phyloP scores from a whole-genome alignment of 2,888 invertebrate genomes.

The Hydraecia micacea region DNA sequence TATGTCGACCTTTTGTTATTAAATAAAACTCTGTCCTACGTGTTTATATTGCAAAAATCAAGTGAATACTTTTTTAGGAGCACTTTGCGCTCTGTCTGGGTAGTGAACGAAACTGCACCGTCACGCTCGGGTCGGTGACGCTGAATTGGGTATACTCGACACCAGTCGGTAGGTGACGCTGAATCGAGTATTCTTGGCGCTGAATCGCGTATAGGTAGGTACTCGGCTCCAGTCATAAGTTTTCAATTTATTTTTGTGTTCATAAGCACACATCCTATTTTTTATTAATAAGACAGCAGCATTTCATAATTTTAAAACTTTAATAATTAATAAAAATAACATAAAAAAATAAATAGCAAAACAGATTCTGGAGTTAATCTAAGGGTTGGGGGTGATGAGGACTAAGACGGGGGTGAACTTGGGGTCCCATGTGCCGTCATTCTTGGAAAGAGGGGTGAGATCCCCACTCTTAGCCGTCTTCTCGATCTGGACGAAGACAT shows the following conservation, averaged over 20 bases:
- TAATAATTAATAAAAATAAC: slow-evolving; percentile 57
- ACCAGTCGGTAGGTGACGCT: too few relatives aligned
- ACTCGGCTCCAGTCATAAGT: too few relatives aligned
- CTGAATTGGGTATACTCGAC: neutral
- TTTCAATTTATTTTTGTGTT: neutral
- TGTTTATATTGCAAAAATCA: neutral
- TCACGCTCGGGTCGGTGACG: neutral
- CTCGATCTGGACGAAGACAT: slow-evolving; percentile 80
- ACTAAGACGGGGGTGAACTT: slow-evolving; percentile 82
- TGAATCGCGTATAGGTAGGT: too few relatives aligned
- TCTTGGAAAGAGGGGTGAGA: slow-evolving; percentile 76
- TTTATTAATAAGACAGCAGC: neutral
- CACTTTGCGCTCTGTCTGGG: neutral
- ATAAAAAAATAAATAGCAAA: slow-evolving; percentile 51
- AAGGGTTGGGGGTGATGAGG: slow-evolving; percentile 78
- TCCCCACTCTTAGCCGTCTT: slow-evolving; percentile 80
- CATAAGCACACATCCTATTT: neutral
- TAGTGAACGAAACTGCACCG: neutral
- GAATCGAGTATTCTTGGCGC: too few relatives aligned
- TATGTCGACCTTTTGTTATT: neutral
- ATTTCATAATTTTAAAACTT: slow-evolving; percentile 38
- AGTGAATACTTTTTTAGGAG: neutral
- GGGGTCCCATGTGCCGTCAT: slow-evolving; percentile 82
- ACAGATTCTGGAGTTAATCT: slow-evolving; percentile 61
- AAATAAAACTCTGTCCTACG: neutral